Conservation (phyloP, 64 coral and sea anemone genomes). For the Catalaphyllia jardinei region DNA sequence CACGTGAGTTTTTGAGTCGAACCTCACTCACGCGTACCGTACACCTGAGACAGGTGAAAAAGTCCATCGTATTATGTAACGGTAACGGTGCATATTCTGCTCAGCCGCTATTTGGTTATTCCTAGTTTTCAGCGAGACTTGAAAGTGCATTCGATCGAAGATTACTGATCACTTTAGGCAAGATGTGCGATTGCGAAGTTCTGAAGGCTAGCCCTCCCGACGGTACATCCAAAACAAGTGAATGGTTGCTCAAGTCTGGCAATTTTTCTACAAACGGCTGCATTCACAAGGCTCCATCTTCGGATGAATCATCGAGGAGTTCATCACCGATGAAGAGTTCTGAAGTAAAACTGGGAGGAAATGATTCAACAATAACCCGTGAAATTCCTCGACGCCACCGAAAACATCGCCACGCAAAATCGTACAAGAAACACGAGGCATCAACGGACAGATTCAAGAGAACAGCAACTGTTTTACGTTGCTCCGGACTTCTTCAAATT, state of each 20-base stretch:
- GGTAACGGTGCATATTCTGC: background rate
- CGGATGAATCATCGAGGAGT: background rate
- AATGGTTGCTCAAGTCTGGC: background rate
- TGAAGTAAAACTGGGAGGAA: background rate
- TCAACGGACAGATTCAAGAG: background rate
- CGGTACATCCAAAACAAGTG: conserved; percentile 12
- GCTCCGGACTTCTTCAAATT: conserved; percentile 80
- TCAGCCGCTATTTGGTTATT: background rate
- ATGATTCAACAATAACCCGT: background rate
- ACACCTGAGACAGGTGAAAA: background rate
- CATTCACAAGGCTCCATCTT: background rate
- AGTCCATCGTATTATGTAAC: background rate
- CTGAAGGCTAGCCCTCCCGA: background rate
- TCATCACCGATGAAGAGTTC: background rate
- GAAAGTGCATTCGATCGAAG: background rate
- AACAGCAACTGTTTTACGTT: conserved; percentile 61
- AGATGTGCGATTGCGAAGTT: conserved; percentile 4
- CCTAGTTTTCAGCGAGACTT: background rate
- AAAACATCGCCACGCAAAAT: background rate
- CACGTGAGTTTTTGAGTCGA: background rate
- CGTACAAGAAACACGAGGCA: background rate
- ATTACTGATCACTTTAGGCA: background rate
- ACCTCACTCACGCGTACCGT: background rate
- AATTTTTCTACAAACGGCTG: conserved; percentile 12
- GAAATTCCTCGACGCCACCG: background rate